phyloP scores from a whole-genome alignment of 2,113 vertebrate genomes.

The Garra rufa region DNA sequence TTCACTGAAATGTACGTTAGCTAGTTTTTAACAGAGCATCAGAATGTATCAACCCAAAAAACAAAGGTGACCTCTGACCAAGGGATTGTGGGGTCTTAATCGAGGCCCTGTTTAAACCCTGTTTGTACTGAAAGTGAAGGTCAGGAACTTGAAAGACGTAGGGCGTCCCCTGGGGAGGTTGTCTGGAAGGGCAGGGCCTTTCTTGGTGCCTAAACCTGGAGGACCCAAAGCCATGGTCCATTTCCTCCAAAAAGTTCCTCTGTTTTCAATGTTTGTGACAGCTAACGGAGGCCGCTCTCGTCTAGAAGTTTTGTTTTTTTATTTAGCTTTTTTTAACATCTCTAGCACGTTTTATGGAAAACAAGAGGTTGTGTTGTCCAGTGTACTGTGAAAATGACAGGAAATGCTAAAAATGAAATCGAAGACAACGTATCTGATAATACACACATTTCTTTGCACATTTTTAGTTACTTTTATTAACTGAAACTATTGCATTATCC shows the following conservation, averaged over 20 bases:
- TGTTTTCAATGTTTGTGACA: slow-evolving; percentile 70
- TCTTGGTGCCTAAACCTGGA: slow-evolving; percentile 76
- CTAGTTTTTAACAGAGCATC: slow-evolving; percentile 60
- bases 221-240: slow-evolving; percentile 72
- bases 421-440: slow-evolving; percentile 76
- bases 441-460: slow-evolving; percentile 72
- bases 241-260: slow-evolving; percentile 55
- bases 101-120: slow-evolving; percentile 57
- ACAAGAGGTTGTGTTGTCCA: slow-evolving; percentile 77
- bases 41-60: slow-evolving; percentile 76
- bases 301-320: slow-evolving; percentile 61
- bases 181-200: slow-evolving; percentile 74
- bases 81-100: slow-evolving; percentile 52
- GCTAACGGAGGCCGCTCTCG: slow-evolving; percentile 58
- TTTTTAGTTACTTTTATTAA: slow-evolving; percentile 70
- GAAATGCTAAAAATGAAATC: slow-evolving; percentile 48
- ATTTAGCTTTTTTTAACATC: slow-evolving; percentile 71
- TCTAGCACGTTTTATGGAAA: slow-evolving; percentile 73
- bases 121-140: slow-evolving; percentile 68
- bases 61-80: slow-evolving; percentile 65
- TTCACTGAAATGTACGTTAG: slow-evolving; percentile 73
- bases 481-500: background rate
- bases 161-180: slow-evolving; percentile 69
- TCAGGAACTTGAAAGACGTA: slow-evolving; percentile 77
- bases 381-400: slow-evolving; percentile 75